Evolutionary conservation across 2,113 vertebrate species (phyloP), one percentile per base, ranked within the genome.

Genomic region (Barbus barbus): DNA sequence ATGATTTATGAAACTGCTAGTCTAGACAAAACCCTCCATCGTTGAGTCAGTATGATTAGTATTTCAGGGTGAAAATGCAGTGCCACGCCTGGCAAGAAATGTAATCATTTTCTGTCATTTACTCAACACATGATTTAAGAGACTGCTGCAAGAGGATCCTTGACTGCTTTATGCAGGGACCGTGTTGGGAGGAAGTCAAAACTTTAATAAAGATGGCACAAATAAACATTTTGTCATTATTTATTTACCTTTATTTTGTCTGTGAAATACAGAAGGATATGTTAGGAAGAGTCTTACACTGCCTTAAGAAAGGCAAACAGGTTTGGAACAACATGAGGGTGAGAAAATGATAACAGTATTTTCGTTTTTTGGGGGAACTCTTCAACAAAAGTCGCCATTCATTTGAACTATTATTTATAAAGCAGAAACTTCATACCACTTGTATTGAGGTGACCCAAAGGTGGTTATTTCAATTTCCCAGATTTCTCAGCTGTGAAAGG

Each of bases 1-100:
- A n/a, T 73, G 85, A 81, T 86, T 86, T 56, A 75, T 80, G 76
- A 81, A 81, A 24, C 69, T 58, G 24, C 60, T 82, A 46, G 74
- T 31, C 38, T 24, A 65, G 56, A 36, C 69, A 51, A 83, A 79
- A 20, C 85, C 16, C 36, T 76, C 31, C 5, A 67, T 28, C 56
- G 82, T 20, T 81, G 31, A 84, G 74, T 72, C 69, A 53, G 60
- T 22, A 63, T 71, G 51, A 82, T 84, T 84, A 77, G 60, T 83
- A 78, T 74, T 83, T 79, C 44, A 79, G 78, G 58, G 73, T 46
- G 48, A 86, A 86, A 86, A 86, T 75, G 51, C 53, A 24, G 75
- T 58, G 75, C 73, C 81, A 80, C 12, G n/a, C 44, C 46, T 22
- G 4, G 56, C 58, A 67, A 81, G 69, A 74, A 81, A 51, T 24